These are phyloP conservation scores for Lasaia peninsularis DNA, from an alignment of 1,140 invertebrate genomes.

Conservation along the genomic window DNA sequence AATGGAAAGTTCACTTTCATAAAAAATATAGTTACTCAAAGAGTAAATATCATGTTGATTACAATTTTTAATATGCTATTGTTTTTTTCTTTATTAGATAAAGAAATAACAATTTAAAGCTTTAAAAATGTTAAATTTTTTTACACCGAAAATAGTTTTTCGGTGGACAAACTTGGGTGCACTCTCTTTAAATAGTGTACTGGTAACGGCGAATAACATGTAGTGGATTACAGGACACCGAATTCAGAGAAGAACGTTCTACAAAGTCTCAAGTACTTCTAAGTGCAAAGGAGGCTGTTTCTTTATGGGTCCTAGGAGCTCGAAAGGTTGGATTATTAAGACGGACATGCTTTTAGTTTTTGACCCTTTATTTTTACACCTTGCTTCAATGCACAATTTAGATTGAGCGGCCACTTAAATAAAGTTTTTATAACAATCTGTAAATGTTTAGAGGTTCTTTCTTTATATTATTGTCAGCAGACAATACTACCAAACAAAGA, in stretches of 20 bases:
- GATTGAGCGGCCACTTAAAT: constrained; percentile 2
- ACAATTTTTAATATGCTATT: too few species aligned
- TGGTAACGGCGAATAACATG: constrained; percentile 63
- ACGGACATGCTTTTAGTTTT: constrained; percentile 39
- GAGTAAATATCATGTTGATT: too few species aligned
- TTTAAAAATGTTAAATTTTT: too few species aligned
- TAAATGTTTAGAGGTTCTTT: neutral
- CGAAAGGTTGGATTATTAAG: constrained; percentile 84
- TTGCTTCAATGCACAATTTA: constrained; percentile 53
- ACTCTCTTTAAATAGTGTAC: constrained; percentile 25
- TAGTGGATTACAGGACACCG: constrained; percentile 83
- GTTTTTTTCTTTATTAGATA: too few species aligned
- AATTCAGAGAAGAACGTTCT: constrained; percentile 80
- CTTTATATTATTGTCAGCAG: too few species aligned
- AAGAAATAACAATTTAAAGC: too few species aligned
- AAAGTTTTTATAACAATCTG: neutral
- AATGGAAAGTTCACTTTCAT: too few species aligned
- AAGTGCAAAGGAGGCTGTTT: constrained; percentile 92
- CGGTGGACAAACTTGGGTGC: neutral
- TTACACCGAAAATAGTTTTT: too few species aligned
- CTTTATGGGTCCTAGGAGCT: constrained; percentile 92
- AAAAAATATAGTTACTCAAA: too few species aligned
- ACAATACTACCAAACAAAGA: too few species aligned
- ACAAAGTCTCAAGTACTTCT: constrained; percentile 87
- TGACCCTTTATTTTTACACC: constrained; percentile 44